phyloP scores from a whole-genome alignment of 1,140 invertebrate species.

The Lepidotrigona ventralis region DNA sequence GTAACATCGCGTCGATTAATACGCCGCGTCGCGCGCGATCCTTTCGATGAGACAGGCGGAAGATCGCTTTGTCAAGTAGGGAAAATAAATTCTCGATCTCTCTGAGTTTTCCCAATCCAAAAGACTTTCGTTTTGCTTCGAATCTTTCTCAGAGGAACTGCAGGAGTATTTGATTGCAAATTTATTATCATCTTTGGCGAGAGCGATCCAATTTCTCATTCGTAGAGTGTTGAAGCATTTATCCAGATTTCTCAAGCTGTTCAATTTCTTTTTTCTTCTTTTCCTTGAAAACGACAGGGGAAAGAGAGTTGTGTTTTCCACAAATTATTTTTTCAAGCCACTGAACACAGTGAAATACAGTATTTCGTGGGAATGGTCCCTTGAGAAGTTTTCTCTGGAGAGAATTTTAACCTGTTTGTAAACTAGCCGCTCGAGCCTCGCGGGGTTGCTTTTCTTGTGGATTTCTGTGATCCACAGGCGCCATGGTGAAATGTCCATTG shows the following conservation, averaged over 20 bases:
- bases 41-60: not conserved
- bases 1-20: conserved; percentile 50
- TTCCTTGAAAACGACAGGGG: too few species aligned
- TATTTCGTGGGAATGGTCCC: not conserved
- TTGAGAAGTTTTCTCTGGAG: not conserved
- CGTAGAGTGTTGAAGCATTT: too few species aligned
- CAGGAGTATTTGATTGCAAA: too few species aligned
- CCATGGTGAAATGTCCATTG: not conserved
- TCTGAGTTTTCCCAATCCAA: too few species aligned
- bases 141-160: too few species aligned
- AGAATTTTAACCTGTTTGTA: not conserved
- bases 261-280: too few species aligned
- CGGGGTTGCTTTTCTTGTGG: not conserved
- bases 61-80: too few species aligned
- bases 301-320: not conserved
- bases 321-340: not conserved
- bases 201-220: too few species aligned
- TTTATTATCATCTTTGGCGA: too few species aligned
- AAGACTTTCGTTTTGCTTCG: not conserved
- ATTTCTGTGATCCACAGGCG: not conserved
- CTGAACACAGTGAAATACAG: not conserved
- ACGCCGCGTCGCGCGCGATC: conserved; percentile 21
- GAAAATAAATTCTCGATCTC: not conserved
- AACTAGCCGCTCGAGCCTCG: not conserved
- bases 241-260: too few species aligned